Evolutionary conservation across 2,113 vertebrate genomes (phyloP).

Genomic region (Pithys albifrons): DNA sequence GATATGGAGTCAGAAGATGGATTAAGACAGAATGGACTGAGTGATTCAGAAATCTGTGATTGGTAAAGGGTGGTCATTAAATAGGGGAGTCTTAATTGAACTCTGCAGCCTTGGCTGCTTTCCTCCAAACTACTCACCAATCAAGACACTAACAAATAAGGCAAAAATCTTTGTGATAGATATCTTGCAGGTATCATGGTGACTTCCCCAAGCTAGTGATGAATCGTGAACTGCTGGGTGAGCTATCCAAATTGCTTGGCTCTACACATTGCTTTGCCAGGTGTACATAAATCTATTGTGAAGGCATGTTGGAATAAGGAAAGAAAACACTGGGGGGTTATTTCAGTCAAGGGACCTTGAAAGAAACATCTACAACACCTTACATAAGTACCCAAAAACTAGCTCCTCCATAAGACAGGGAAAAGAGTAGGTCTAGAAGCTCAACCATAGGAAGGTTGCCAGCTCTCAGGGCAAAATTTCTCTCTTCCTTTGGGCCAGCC

Average conservation of each 20-base stretch:
- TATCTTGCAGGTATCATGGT: not conserved
- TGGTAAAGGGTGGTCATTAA: not conserved
- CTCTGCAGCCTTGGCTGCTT: not conserved
- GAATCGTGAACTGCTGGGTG: not conserved
- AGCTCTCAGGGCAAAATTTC: not conserved
- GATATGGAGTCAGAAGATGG: not conserved
- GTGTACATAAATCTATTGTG: not conserved
- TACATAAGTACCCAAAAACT: not conserved
- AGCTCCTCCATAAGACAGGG: not conserved
- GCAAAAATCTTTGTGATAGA: not conserved
- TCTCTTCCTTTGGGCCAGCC: not conserved
- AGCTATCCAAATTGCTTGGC: not conserved
- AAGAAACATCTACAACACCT: not conserved
- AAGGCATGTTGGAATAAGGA: not conserved
- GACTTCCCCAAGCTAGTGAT: not conserved
- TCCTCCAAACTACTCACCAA: not conserved
- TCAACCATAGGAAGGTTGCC: not conserved
- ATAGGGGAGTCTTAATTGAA: not conserved
- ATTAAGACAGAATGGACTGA: not conserved
- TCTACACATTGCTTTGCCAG: fast-evolving
- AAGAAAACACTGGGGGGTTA: not conserved
- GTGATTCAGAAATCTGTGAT: not conserved
- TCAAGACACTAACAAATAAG: not conserved
- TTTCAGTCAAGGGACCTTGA: not conserved
- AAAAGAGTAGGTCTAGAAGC: not conserved